Evolutionary conservation across 2,797 vertebrate species (phyloP).

Genomic region (Gastrophryne carolinensis): DNA sequence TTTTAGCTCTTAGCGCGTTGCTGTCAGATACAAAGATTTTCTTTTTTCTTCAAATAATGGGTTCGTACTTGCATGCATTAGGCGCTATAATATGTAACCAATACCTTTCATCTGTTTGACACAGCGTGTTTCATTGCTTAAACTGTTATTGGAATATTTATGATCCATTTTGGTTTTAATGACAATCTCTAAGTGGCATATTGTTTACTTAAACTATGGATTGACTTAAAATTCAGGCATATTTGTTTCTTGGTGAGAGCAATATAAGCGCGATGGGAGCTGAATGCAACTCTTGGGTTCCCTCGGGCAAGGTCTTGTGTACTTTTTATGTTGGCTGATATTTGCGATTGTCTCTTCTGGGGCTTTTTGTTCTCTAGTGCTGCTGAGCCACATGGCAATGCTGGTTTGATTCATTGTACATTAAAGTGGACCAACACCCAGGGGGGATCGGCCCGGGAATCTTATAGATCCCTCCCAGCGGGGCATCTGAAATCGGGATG

Average conservation of each 20-base stretch:
- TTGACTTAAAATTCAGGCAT: conserved; percentile 32
- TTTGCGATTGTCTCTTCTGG: background rate
- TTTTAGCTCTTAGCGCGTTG: background rate
- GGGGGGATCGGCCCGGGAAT: no score
- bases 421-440: no score
- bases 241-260: conserved; percentile 29
- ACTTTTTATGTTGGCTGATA: conserved; percentile 8
- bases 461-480: no score
- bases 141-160: conserved; percentile 47
- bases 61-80: conserved; percentile 24
- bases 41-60: conserved; percentile 5
- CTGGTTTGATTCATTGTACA: background rate
- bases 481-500: no score
- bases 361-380: background rate
- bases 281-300: background rate
- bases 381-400: background rate
- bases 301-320: conserved; percentile 18
- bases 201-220: conserved; percentile 42
- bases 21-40: conserved; percentile 14
- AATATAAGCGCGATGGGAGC: conserved; percentile 6
- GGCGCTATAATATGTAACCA: conserved; percentile 39
- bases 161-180: conserved; percentile 43
- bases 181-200: conserved; percentile 36
- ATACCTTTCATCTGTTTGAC: conserved; percentile 49
- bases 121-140: conserved; percentile 32